A percentile compares a stretch with the other conserved stretches of the same genome.
These are phyloP conservation scores for Andrena bicolor DNA, from an alignment of 2,888 invertebrate genomes.

Conservation along the genomic window DNA sequence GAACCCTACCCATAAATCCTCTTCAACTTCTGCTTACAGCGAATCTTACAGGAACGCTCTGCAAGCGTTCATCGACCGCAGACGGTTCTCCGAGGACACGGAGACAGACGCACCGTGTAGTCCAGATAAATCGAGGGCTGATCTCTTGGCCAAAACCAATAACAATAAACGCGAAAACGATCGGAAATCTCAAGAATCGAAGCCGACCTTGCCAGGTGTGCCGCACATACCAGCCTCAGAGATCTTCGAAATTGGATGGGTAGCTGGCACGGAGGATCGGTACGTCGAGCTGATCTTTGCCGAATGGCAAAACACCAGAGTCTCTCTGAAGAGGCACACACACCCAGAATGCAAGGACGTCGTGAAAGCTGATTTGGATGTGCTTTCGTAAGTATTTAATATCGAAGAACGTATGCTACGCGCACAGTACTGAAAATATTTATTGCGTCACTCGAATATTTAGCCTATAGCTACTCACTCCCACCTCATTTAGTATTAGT, in stretches of 20 bases:
- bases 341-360: slow-evolving; percentile 76
- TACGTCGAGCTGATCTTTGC: slow-evolving; percentile 78
- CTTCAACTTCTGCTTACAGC: slow-evolving; percentile 54
- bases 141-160: slow-evolving; percentile 68
- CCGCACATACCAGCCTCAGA: slow-evolving; percentile 75
- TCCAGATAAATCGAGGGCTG: slow-evolving; percentile 69
- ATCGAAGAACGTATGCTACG: neutral
- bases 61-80: slow-evolving; percentile 79
- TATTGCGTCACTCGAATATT: too few species aligned
- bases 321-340: slow-evolving; percentile 76
- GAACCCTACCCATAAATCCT: too few species aligned
- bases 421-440: neutral
- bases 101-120: slow-evolving; percentile 54
- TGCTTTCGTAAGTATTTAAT: slow-evolving; percentile 72
- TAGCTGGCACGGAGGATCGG: slow-evolving; percentile 79
- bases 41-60: slow-evolving; percentile 79
- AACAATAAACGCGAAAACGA: slow-evolving; percentile 57
- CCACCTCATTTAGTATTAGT: too few species aligned
- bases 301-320: slow-evolving; percentile 79
- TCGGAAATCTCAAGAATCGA: slow-evolving; percentile 9
- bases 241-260: slow-evolving; percentile 79
- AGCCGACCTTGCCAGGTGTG: slow-evolving; percentile 64
- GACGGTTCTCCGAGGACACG: slow-evolving; percentile 62
- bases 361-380: slow-evolving; percentile 76
- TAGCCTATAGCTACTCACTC: too few species aligned